Evolutionary conservation across 2,888 invertebrate genomes (phyloP).

Genomic region (Cremastinae sp.): DNA sequence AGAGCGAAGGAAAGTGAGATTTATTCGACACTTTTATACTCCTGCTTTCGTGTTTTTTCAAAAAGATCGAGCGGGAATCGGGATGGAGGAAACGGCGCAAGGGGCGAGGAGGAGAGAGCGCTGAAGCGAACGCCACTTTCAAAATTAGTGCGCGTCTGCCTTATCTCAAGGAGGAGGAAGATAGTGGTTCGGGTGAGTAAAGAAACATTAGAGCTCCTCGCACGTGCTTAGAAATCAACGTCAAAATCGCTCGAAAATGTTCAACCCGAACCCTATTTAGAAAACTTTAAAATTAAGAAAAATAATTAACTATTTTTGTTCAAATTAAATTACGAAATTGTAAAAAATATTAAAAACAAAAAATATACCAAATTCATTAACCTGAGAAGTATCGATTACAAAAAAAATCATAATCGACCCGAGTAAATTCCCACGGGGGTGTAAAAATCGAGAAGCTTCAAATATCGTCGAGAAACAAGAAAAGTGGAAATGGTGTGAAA

Average conservation of each 20-base stretch:
- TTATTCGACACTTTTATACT: constrained; percentile 54
- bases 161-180: constrained; percentile 61
- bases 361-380: too few species aligned
- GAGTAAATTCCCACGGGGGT: constrained; percentile 19
- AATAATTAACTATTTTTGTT: too few species aligned
- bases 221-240: not conserved
- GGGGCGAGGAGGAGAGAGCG: constrained; percentile 20
- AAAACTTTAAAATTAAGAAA: too few species aligned
- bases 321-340: too few species aligned
- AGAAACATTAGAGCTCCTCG: constrained; percentile 26
- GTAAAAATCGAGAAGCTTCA: constrained; percentile 43
- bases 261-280: too few species aligned
- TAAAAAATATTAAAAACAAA: too few species aligned
- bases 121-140: constrained; percentile 68
- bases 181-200: constrained; percentile 53
- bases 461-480: constrained; percentile 23
- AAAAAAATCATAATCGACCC: too few species aligned
- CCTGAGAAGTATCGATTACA: too few species aligned
- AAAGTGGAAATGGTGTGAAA: constrained; percentile 32
- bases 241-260: not conserved
- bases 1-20: constrained; percentile 19
- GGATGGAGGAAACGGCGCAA: constrained; percentile 29
- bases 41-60: constrained; percentile 55
- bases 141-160: constrained; percentile 74
- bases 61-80: not conserved